Conservation (phyloP, 2,888 invertebrate species). For the Formica aserva region DNA sequence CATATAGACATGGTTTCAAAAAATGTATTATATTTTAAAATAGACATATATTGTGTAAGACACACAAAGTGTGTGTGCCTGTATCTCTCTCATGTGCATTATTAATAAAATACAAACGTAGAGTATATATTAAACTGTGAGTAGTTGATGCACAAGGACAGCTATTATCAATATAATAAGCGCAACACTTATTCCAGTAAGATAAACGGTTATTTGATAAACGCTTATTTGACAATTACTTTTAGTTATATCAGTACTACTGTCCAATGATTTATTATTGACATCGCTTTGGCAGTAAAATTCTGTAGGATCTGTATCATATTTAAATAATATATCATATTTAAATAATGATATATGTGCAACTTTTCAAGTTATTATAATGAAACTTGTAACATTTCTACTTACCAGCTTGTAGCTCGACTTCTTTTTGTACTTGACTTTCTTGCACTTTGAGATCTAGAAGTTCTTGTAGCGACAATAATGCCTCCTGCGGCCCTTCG, state of each 20-base stretch:
- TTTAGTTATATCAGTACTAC: slow-evolving; percentile 87
- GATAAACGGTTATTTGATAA: slow-evolving; percentile 88
- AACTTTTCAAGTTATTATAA: slow-evolving; percentile 4
- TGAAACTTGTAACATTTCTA: slow-evolving; percentile 60
- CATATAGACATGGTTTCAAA: slow-evolving; percentile 31
- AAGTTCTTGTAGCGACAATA: slow-evolving; percentile 93
- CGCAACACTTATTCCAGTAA: slow-evolving; percentile 88
- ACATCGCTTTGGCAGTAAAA: slow-evolving; percentile 84
- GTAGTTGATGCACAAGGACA: slow-evolving; percentile 88
- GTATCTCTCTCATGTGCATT: not conserved
- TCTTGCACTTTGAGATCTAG: slow-evolving; percentile 92
- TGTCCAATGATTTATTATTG: slow-evolving; percentile 86
- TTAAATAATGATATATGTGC: not conserved
- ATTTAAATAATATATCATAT: slow-evolving; percentile 31
- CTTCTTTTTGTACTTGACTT: slow-evolving; percentile 90
- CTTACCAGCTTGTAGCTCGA: slow-evolving; percentile 93
- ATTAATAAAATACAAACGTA: not conserved
- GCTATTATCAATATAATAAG: slow-evolving; percentile 89
- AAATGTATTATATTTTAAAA: slow-evolving; percentile 25
- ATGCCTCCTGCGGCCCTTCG: slow-evolving; percentile 93
- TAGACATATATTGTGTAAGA: not conserved
- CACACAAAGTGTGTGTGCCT: slow-evolving; percentile 11
- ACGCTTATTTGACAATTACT: slow-evolving; percentile 81
- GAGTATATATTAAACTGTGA: slow-evolving; percentile 44
- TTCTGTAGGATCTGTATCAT: slow-evolving; percentile 83